Conservation (phyloP, 1,140 invertebrate species). For the Dendrolimus kikuchii region DNA sequence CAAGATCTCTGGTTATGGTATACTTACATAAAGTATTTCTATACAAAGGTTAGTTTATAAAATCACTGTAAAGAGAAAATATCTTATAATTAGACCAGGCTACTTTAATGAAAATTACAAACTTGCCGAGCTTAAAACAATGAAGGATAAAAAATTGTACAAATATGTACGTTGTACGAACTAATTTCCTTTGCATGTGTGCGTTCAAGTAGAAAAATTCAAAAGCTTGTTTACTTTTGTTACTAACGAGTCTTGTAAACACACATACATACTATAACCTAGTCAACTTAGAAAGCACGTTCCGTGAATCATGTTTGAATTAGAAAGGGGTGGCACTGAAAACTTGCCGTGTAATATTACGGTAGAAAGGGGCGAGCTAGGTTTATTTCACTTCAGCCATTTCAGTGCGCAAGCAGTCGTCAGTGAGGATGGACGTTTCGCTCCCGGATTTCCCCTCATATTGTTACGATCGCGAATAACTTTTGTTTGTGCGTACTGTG, state of each 20-base stretch:
- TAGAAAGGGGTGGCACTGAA: neutral
- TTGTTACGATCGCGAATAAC: slow-evolving; percentile 17
- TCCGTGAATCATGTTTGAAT: too few species aligned
- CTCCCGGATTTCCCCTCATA: slow-evolving; percentile 7
- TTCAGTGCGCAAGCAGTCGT: slow-evolving; percentile 23
- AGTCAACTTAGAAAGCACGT: slow-evolving; percentile 5
- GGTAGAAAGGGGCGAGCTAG: slow-evolving; percentile 22
- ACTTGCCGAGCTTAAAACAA: too few species aligned
- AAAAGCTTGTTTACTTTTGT: slow-evolving; percentile 15
- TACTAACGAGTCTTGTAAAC: slow-evolving; percentile 16
- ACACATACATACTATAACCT: slow-evolving; percentile 10
- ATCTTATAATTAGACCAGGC: too few species aligned
- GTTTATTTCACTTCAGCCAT: slow-evolving; percentile 8
- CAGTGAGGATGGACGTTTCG: slow-evolving; percentile 18
- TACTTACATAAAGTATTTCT: too few species aligned
- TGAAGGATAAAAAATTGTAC: too few species aligned
- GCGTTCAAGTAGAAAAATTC: slow-evolving; percentile 12
- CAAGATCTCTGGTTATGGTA: too few species aligned
- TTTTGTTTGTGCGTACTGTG: slow-evolving; percentile 18
- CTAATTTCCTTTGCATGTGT: neutral
- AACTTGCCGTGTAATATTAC: slow-evolving; percentile 33
- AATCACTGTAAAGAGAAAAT: too few species aligned
- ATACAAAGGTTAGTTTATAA: too few species aligned
- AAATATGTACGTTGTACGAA: too few species aligned
- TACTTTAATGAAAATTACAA: too few species aligned